Conservation (phyloP, 2,888 invertebrate genomes). For the Aleiodes leptofemur region DNA sequence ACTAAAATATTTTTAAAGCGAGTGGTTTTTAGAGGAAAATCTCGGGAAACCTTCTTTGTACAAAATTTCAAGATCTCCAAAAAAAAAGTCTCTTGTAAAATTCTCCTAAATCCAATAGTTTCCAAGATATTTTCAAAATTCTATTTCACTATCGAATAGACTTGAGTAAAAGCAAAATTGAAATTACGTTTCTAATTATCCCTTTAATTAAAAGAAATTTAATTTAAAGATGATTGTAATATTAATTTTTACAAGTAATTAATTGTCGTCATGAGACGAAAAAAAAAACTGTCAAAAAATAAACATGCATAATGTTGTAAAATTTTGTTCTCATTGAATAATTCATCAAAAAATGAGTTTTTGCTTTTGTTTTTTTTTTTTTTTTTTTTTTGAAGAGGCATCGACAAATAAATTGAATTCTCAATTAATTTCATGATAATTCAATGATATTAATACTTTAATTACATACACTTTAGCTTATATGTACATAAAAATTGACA, state of each 20-base stretch:
- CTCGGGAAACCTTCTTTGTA: too few species aligned
- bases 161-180: not conserved
- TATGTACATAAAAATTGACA: conserved; percentile 29
- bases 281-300: conserved; percentile 64
- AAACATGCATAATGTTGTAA: conserved; percentile 63
- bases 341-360: too few species aligned
- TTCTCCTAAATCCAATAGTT: too few species aligned
- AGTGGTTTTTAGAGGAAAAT: too few species aligned
- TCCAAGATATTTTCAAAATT: too few species aligned
- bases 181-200: not conserved
- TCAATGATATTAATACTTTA: not conserved
- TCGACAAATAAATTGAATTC: too few species aligned
- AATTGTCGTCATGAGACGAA: conserved; percentile 58
- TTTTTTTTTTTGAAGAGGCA: too few species aligned
- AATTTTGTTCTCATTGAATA: conserved; percentile 38
- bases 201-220: conserved; percentile 50
- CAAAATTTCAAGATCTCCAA: too few species aligned
- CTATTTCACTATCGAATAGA: too few species aligned
- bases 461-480: not conserved
- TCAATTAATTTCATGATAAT: not conserved
- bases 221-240: conserved; percentile 52
- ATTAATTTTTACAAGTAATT: conserved; percentile 62
- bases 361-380: too few species aligned
- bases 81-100: too few species aligned
- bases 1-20: too few species aligned